Evolutionary conservation across 2,797 vertebrate genomes (phyloP).

Genomic region (Sebastes diploproa): DNA sequence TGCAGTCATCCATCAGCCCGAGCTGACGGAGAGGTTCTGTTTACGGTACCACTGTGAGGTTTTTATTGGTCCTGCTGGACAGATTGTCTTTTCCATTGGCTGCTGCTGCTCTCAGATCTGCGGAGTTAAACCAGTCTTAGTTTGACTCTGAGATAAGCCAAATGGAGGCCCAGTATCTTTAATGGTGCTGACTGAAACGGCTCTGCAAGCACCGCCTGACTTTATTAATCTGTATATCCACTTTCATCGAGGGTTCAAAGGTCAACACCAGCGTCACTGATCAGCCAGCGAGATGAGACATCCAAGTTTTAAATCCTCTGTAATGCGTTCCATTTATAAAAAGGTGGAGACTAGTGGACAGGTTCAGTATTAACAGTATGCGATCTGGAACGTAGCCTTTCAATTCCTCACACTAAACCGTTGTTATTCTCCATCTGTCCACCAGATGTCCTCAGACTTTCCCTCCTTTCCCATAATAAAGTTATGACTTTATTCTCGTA

Average conservation of each 20-base stretch:
- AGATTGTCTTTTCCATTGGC: slow-evolving; percentile 47
- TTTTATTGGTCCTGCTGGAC: slow-evolving; percentile 50
- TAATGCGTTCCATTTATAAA: too few relatives aligned
- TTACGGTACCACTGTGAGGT: slow-evolving; percentile 22
- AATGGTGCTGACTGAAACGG: neutral
- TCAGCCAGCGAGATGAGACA: too few relatives aligned
- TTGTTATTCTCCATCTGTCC: too few relatives aligned
- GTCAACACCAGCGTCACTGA: too few relatives aligned
- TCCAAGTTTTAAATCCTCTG: too few relatives aligned
- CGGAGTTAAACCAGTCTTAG: neutral
- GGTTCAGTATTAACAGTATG: too few relatives aligned
- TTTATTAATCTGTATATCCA: neutral
- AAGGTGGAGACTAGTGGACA: too few relatives aligned
- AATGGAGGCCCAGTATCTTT: neutral
- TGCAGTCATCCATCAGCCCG: slow-evolving; percentile 5
- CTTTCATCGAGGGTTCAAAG: neutral
- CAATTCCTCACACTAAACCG: too few relatives aligned
- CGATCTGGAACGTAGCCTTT: too few relatives aligned
- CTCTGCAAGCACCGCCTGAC: neutral
- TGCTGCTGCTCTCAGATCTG: neutral
- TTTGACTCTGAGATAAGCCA: neutral
- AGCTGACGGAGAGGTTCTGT: slow-evolving; percentile 31
- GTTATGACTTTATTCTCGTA: too few relatives aligned
- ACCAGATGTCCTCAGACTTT: too few relatives aligned
- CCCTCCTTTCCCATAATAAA: too few relatives aligned